A percentile compares a stretch with the other conserved stretches of the same genome.
phyloP scores from a whole-genome alignment of 2,797 vertebrate genomes.

The Gymnoscopelus braueri region DNA sequence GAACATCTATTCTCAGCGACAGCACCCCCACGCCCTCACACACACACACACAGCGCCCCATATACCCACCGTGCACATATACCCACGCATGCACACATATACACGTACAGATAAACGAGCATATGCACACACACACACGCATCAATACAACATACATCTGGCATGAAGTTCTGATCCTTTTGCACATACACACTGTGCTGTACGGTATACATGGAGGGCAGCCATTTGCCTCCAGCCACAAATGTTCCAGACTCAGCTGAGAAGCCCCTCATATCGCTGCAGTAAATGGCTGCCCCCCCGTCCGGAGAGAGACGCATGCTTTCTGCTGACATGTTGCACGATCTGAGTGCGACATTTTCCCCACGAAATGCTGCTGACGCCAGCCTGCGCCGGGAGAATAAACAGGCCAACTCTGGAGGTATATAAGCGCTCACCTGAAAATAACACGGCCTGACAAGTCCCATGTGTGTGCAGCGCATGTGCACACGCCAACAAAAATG shows the following conservation, averaged over 20 bases:
- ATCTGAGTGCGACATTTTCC: background rate
- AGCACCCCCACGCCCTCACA: conserved; percentile 4
- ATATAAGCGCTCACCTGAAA: conserved; percentile 6
- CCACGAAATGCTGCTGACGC: conserved; percentile 5
- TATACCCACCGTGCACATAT: conserved; percentile 3
- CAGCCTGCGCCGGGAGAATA: background rate
- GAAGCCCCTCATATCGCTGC: background rate
- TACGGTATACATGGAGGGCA: conserved; percentile 17
- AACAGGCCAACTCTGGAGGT: background rate
- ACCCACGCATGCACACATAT: conserved; percentile 9
- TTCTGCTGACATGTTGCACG: conserved; percentile 21
- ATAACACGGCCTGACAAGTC: conserved; percentile 4
- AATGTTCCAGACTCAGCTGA: conserved; percentile 5
- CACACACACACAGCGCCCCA: conserved; percentile 7
- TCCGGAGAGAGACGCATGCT: conserved; percentile 3
- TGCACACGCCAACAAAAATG: conserved; percentile 3
- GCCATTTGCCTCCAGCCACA: conserved; percentile 25
- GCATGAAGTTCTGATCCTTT: background rate
- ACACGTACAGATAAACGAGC: background rate
- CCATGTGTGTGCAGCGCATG: background rate
- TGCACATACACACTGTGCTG: conserved; percentile 9
- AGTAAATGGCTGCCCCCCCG: conserved; percentile 2
- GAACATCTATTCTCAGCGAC: conserved; percentile 55
- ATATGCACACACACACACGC: conserved; percentile 10
- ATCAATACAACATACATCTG: background rate